These are phyloP conservation scores for Nymphalis c-album DNA, from an alignment of 2,888 invertebrate genomes.

Conservation along the genomic window DNA sequence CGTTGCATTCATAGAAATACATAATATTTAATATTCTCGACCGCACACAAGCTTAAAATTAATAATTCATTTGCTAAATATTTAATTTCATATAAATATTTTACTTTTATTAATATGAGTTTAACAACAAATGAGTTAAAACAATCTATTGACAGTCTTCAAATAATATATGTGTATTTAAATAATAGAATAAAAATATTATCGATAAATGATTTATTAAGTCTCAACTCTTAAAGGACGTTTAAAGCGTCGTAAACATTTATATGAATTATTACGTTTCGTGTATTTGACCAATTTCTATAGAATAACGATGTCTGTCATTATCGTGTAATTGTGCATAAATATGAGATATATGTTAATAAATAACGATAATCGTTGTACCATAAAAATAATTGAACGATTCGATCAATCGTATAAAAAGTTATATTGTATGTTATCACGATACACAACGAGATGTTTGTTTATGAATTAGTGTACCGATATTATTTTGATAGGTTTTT, in stretches of 20 bases:
- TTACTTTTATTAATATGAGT: too few relatives aligned
- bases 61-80: too few relatives aligned
- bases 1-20: neutral
- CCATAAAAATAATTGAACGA: conserved; percentile 10
- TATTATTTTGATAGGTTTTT: too few relatives aligned
- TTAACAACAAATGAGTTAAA: too few relatives aligned
- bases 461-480: neutral
- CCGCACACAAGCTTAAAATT: too few relatives aligned
- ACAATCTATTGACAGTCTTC: too few relatives aligned
- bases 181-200: too few relatives aligned
- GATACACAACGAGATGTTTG: neutral
- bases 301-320: conserved; percentile 18
- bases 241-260: neutral
- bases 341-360: conserved; percentile 20
- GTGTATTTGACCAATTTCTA: conserved; percentile 23
- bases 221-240: neutral
- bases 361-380: conserved; percentile 14
- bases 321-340: conserved; percentile 25
- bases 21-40: too few relatives aligned
- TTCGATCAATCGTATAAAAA: conserved; percentile 1
- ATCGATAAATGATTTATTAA: too few relatives aligned
- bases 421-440: conserved; percentile 4
- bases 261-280: conserved; percentile 15
- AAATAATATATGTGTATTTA: too few relatives aligned
- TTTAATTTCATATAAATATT: too few relatives aligned